These are phyloP conservation scores for Andrena flavipes DNA, from an alignment of 2,888 invertebrate genomes.

Conservation along the genomic window DNA sequence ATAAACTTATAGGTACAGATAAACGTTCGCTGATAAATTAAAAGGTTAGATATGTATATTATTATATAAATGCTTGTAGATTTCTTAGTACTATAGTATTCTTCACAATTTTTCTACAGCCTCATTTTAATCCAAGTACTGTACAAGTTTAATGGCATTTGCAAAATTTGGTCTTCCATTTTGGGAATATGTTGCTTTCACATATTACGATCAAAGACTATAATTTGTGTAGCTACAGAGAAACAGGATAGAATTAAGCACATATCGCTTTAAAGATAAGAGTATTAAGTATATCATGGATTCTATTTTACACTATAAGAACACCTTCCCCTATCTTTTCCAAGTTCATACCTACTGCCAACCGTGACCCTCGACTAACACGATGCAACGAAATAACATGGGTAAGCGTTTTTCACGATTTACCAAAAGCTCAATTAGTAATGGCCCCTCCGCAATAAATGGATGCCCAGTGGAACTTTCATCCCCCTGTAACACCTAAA, in stretches of 20 bases:
- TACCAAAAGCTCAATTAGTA: slow-evolving; percentile 40
- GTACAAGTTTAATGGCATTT: background rate
- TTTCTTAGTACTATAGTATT: too few relatives aligned
- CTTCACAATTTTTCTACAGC: too few relatives aligned
- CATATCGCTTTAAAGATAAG: background rate
- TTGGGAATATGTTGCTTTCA: background rate
- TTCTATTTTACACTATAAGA: background rate
- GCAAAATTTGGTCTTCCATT: background rate
- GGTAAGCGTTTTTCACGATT: slow-evolving; percentile 18
- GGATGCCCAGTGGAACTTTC: background rate
- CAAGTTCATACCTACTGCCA: background rate
- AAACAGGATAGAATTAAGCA: background rate
- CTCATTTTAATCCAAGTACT: background rate
- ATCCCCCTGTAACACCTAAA: background rate
- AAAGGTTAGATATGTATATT: background rate
- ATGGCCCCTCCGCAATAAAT: background rate
- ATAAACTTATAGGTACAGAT: too few relatives aligned
- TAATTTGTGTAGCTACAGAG: background rate
- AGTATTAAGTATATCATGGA: background rate
- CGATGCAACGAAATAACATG: slow-evolving; percentile 6
- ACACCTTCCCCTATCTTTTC: background rate
- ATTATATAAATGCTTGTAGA: background rate
- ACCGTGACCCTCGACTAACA: background rate
- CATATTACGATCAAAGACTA: background rate
- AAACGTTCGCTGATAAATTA: too few relatives aligned